Conservation (phyloP, 2,113 vertebrate species). For the Charina bottae region DNA sequence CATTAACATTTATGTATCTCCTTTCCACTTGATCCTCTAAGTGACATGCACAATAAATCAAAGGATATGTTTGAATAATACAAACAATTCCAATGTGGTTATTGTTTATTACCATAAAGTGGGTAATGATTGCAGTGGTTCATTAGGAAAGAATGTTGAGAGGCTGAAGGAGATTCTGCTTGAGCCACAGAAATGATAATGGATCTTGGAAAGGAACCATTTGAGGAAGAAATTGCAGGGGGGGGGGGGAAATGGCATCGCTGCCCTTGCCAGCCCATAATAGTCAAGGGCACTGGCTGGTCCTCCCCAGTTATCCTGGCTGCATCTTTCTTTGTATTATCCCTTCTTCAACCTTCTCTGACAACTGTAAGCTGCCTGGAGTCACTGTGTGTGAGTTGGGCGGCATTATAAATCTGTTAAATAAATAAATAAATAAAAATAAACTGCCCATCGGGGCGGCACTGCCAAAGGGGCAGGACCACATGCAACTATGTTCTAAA, state of each 20-base stretch:
- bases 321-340: not conserved
- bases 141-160: not conserved
- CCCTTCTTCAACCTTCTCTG: not conserved
- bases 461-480: too few species aligned
- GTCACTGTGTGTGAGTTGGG: too few species aligned
- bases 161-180: not conserved
- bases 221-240: not conserved
- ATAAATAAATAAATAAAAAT: too few species aligned
- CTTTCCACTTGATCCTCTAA: not conserved
- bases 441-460: too few species aligned
- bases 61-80: not conserved
- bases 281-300: not conserved
- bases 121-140: not conserved
- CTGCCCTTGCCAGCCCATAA: not conserved
- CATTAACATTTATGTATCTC: not conserved
- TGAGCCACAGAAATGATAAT: not conserved
- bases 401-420: too few species aligned
- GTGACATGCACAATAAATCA: not conserved
- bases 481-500: too few species aligned
- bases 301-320: not conserved
- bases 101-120: not conserved
- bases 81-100: not conserved
- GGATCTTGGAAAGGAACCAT: not conserved
- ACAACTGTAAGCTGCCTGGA: too few species aligned
- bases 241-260: too few species aligned